Evolutionary conservation across 2,888 invertebrate genomes (phyloP), one percentile per base, ranked within the genome.

Genomic region (Neria commutata): DNA sequence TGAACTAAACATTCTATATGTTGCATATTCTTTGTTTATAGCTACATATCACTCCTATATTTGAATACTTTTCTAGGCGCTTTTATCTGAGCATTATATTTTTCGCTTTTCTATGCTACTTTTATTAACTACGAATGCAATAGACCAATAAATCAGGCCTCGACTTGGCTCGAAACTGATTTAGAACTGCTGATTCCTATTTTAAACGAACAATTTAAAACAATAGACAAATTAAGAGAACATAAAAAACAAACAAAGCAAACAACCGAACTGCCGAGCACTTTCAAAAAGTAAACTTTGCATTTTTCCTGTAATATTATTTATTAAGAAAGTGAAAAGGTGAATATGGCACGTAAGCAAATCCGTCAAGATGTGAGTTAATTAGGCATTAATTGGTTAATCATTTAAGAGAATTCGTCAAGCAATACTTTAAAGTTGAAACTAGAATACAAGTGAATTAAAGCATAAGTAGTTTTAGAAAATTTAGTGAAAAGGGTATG

Each of bases 221-320:
- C 73, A 69, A 73, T 72, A 72, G 72, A 71, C 68, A 69, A 72
- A 72, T 71, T 70, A 63, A 60, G 2, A 52, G 25, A 21, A 25
- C 17, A 24, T 21, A 2, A 26, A 52, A 50, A 23, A 11, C 29
- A 50, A 6, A 21, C 1, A 50, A 50, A 19, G 14, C 17, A 21
- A 19, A 50, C 21, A 40, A 37, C 29, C 6, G 11, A 46, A 52
- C 52, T 52, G 42, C 52, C 52, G 37, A 34, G 23, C 6, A 29
- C 11, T 29, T 11, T 29, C 6, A 6, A 29, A 8, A 29, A 29
- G 29, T 29, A 8, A 8, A 29, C 11, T 8, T 29, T 8, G 29
- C 29, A 29, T 29, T 29, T 29, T 11, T 29, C 29, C 11, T 29
- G 11, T 42, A 42, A 42, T 50, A 19, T 49, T 33, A 17, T 25